Conservation (phyloP, 2,113 vertebrate genomes). For the Noturus placidus region DNA sequence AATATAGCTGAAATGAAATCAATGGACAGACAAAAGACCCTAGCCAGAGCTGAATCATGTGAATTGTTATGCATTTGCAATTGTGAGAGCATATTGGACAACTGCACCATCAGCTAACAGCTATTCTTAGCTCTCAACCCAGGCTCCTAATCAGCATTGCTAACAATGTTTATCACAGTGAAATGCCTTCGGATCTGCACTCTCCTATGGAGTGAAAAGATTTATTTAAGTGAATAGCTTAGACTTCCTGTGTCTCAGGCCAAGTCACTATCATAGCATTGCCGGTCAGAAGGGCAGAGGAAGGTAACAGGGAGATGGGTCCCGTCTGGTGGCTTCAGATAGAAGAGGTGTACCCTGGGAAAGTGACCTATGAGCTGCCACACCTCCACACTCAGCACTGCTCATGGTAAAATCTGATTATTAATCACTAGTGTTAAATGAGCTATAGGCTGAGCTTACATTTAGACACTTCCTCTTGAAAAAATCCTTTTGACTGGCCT, state of each 20-base stretch:
- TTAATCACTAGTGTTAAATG: slow-evolving; percentile 38
- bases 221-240: slow-evolving; percentile 50
- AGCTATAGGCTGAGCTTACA: slow-evolving; percentile 34
- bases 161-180: slow-evolving; percentile 44
- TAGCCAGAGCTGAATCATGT: not conserved
- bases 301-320: slow-evolving; percentile 54
- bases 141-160: slow-evolving; percentile 40
- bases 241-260: slow-evolving; percentile 53
- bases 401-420: slow-evolving; percentile 36
- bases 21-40: slow-evolving; percentile 11
- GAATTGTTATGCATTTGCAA: not conserved
- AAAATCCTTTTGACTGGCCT: slow-evolving; percentile 31
- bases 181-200: slow-evolving; percentile 42
- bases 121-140: slow-evolving; percentile 45
- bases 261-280: slow-evolving; percentile 53
- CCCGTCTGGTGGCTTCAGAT: slow-evolving; percentile 52
- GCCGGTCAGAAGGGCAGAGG: slow-evolving; percentile 51
- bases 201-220: slow-evolving; percentile 39
- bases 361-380: slow-evolving; percentile 51
- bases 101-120: slow-evolving; percentile 47
- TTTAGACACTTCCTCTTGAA: slow-evolving; percentile 46
- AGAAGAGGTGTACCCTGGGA: slow-evolving; percentile 57
- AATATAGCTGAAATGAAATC: slow-evolving; percentile 25
- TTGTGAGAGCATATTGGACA: not conserved
- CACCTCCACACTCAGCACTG: slow-evolving; percentile 37